Conservation (phyloP, 2,113 vertebrate species). For the Glaucomys volans region DNA sequence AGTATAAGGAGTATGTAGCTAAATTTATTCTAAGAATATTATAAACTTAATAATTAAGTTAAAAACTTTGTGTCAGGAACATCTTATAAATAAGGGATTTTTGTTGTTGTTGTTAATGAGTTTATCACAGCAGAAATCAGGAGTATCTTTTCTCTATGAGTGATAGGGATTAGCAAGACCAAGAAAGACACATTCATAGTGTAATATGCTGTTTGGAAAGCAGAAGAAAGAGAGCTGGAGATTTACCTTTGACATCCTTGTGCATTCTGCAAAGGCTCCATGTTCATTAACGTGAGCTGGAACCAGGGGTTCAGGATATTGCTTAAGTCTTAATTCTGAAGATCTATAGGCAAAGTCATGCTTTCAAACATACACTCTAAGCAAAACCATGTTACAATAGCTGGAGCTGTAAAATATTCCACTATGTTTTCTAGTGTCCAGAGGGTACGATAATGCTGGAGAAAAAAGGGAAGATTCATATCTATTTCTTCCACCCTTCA, state of each 20-base stretch:
- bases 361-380: neutral
- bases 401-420: constrained; percentile 34
- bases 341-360: neutral
- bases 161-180: neutral
- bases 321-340: constrained; percentile 27
- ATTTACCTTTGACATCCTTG: neutral
- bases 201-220: neutral
- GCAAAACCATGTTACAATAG: neutral
- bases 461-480: constrained; percentile 41
- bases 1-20: neutral
- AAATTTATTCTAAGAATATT: constrained; percentile 24
- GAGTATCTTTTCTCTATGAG: neutral
- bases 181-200: neutral
- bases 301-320: neutral
- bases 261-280: neutral
- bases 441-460: constrained; percentile 23
- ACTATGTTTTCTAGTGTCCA: constrained; percentile 31
- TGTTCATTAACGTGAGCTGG: neutral
- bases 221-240: neutral
- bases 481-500: constrained; percentile 67
- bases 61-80: neutral
- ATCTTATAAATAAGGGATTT: neutral
- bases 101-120: neutral
- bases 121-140: neutral
- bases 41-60: neutral